Base-by-base conservation (phyloP, 1,140 invertebrate species). In the Drosophila aff. region DNA sequence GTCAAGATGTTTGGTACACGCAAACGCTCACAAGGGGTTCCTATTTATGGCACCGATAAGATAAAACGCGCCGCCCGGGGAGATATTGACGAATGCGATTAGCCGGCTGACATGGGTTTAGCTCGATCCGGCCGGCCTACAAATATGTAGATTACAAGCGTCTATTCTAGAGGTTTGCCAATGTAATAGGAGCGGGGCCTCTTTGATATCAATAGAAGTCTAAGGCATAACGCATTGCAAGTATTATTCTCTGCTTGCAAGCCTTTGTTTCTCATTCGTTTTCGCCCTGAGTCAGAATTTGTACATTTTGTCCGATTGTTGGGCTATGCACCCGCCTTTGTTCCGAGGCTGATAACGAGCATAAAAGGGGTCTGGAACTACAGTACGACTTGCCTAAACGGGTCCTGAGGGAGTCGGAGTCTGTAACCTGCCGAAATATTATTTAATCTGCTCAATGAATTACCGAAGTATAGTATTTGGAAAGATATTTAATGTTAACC, bases 11-110 rank as follows among this genome's bases (percentile, higher is more conserved):
- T 33, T 33, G 44, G 65, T 71, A 28, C 63, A 46, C 16, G 49
- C 40, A 40, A 71, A 71, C 44, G 21, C 67, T 41, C 46, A 18
- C 38, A 73, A 73, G 71, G 71, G 67, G 71, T 73, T 73, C 71
- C 71, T 73, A 73, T 73, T 73, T 73, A 73, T 73, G 71, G 71
- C 71, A 28, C 18, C 13, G 71, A 73, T 73, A 43, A 73, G 71
- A 73, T 73, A 61, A 72, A 36, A 36, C 13, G 3, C 1, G 44
- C 52, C 15, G 18, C 9, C 23, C 21, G 18, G 10, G 2, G 33
- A 41, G 43, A 50, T 71, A 72, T 40, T 41, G n/a, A 53, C 47
- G 15, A 9, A 9, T 11, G 5, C 50, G 67, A 71, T 71, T 53
- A 57, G 33, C 23, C 67, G 49, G 23, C 18, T 16, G 31, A 55